Evolutionary conservation across 1,140 invertebrate species (phyloP), one percentile per base, ranked within the genome.

Genomic region (Zaprionus taronus): DNA sequence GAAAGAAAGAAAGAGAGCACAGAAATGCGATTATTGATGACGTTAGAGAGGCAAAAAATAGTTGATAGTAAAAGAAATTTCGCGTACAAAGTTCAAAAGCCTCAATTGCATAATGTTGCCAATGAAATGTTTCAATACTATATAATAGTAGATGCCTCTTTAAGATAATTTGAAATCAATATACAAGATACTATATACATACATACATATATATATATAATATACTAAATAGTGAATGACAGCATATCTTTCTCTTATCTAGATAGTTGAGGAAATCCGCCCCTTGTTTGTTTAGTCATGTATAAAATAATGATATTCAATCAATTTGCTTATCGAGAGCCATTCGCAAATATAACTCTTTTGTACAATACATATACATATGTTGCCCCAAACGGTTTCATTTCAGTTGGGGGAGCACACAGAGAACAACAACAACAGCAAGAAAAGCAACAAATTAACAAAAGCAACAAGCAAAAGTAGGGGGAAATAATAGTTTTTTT

Each of bases 21-120:
- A 44, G 58, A 38, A 68, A 69, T 62, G 57, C 36, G 49, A 69
- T 53, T 47, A 68, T 53, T 62, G 49, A 47, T 47, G 41, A 47
- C 41, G 41, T 9, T 47, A 7, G 5, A 0, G 38, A n/a, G 15
- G 15, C 36, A 38, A 38, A 38, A 0, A 38, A 38, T 38, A 38
- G 36, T 15, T 1, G 38, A 1, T 5, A 5, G 14, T 2, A 2
- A 41, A 41, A n/a, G 14, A 41, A 47, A 17, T 17, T 47, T 47
- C 17, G n/a, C 41, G 7, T 9, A n/a, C 41, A 47, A 47, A 47
- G 41, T 47, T 47, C 41, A 47, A 47, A 47, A n/a, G n/a, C n/a
- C 7, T 44, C 2, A 2, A 44, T 44, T n/a, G 15, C n/a, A 44
- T 44, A 47, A 17, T 7, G 6, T 5, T 17, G 2, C n/a, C 7